Evolutionary conservation across 2,797 vertebrate species (phyloP), one percentile per base, ranked within the genome.

Genomic region (Etheostoma perlongum): DNA sequence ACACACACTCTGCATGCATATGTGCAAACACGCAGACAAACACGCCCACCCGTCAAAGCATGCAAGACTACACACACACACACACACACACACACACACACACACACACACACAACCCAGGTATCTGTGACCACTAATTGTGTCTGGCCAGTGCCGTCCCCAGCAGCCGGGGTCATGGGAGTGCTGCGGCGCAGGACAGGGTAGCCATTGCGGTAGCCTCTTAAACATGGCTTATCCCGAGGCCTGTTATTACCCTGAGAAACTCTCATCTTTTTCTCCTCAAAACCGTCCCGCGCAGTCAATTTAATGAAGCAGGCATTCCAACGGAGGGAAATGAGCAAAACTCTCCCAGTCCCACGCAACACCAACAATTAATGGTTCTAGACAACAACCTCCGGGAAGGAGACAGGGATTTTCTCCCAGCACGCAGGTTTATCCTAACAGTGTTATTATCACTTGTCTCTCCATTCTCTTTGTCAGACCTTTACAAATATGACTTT

Each of bases 191-290:
- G 66, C 57, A 83, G 88, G 81, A 88, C 76, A 90, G 91, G 90
- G 87, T 85, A 91, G 88, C 90, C 90, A 84, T 79, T 92, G 92
- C 69, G 92, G 93, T 84, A 65, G 79, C 86, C 87, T 88, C 85
- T 90, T 94, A 97, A 97, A 95, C 95, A 95, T 90, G 77, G 90
- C 92, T 96, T 95, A 72, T 92, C 91, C 93, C 88, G 88, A 94
- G 92, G 92, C 93, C 96, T 97, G 95, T 96, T 96, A 97, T 97
- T 96, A 96, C 94, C 90, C 94, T 89, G 93, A 94, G 94, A 91
- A 94, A 95, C 96, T 94, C 96, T 95, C 93, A 93, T 95, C 95
- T 95, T 94, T 94, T 91, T 88, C 88, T 90, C 78, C 84, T 91
- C 83, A 81, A 76, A 95, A 91, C 47, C 42, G 85, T 91, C 91